Percentiles rank a stretch among this genome's conserved stretches.
phyloP scores from a whole-genome alignment of 2,113 vertebrate genomes.

The Oreochromis spilurus region DNA sequence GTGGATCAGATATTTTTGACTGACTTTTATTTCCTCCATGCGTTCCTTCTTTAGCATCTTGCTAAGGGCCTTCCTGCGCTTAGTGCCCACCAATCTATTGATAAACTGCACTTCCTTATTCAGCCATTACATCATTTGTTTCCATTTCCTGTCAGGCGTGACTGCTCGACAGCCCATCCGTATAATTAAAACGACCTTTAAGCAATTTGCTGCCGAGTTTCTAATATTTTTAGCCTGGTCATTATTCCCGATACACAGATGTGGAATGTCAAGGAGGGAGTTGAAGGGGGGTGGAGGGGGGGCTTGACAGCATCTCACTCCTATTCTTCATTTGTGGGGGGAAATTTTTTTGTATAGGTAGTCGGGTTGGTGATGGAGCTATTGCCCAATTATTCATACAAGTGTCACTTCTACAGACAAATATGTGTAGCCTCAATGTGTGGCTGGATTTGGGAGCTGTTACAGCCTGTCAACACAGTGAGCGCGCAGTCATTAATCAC shows the following conservation, averaged over 20 bases:
- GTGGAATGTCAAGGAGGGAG: conserved; percentile 55
- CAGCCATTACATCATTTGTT: conserved; percentile 66
- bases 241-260: conserved; percentile 64
- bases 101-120: conserved; percentile 29
- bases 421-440: conserved; percentile 41
- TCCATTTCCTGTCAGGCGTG: conserved; percentile 55
- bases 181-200: conserved; percentile 75
- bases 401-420: conserved; percentile 64
- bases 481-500: conserved; percentile 70
- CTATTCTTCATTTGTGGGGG: conserved; percentile 57
- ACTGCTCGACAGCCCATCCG: conserved; percentile 66
- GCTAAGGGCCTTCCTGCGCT: background rate
- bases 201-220: conserved; percentile 62
- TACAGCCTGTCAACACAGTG: conserved; percentile 63
- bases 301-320: conserved; percentile 52
- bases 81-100: background rate
- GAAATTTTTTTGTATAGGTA: conserved; percentile 32
- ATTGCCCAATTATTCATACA: conserved; percentile 65
- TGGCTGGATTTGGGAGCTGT: conserved; percentile 49
- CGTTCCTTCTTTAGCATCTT: background rate
- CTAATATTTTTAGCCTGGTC: conserved; percentile 71
- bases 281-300: background rate
- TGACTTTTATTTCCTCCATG: conserved; percentile 15
- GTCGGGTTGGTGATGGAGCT: conserved; percentile 62
- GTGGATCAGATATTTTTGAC: background rate